Base-by-base conservation (phyloP, 2,797 vertebrate genomes). In the Allobates femoralis region DNA sequence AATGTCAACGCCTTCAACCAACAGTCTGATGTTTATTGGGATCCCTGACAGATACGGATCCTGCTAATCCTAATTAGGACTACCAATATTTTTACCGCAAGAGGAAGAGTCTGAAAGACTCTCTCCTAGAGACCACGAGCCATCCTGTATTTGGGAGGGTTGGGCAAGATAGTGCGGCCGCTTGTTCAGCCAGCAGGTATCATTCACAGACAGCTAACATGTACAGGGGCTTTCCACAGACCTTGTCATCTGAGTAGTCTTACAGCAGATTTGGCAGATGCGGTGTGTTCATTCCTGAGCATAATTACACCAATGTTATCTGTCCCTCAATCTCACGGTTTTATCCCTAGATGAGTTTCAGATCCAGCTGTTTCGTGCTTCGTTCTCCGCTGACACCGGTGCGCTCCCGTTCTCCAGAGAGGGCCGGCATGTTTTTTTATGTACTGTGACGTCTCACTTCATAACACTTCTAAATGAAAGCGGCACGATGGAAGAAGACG, bases 231-330 rank as follows among this genome's bases (percentile, higher is more conserved):
- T 46, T 1, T 28, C 1, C 6, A 15, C 1, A 26, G n/a, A 60
- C 23, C 51, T 56, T 28, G 53, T 55, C 18, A 34, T 26, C 34
- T 5, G 71, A 74, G 50, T 6, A 23, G 11, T 55, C 80, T 64
- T 77, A 71, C 60, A 58, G 23, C 55, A 66, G 60, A 32, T 34
- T 58, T 76, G 85, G 53, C 81, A 62, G 51, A 69, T 32, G 73
- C 28, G 21, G 12, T 3, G 46, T 10, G 41, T 10, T 16, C 7
- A 37, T 69, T 71, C n/a, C 16, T 21, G 30, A 78, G 71, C 2
- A 37, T 55, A 77, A 83, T 87, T 46, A 78, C 56, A 83, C 26
- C 12, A 51, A 55, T 2, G 10, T 26, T 21, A 41, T 50, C 74
- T 56, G 75, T 30, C 62, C 19, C 79, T 66, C 28, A 8, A 12